phyloP scores from a whole-genome alignment of 1,140 invertebrate genomes.

The silkworm (Bombyx mori) region DNA sequence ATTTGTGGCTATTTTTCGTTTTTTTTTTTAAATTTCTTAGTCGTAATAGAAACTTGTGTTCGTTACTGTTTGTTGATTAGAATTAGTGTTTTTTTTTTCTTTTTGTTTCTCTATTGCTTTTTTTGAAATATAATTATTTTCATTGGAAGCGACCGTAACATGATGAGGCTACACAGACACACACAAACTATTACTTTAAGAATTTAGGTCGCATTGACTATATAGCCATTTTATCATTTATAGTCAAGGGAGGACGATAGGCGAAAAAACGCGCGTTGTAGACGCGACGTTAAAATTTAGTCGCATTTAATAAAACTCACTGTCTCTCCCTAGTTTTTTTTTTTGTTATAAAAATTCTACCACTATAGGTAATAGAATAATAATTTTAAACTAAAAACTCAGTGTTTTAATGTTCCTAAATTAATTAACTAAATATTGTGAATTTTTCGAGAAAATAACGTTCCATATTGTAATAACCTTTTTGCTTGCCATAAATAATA shows the following conservation, averaged over 20 bases:
- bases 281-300: no score
- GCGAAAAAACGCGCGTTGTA: no score
- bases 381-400: constrained; percentile 59
- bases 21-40: constrained; percentile 42
- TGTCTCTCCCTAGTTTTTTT: constrained; percentile 27
- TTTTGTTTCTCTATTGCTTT: no score
- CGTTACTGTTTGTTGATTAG: constrained; percentile 44
- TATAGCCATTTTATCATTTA: no score
- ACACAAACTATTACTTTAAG: no score
- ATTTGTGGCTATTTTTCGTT: constrained; percentile 54
- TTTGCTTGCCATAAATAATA: constrained; percentile 55
- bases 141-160: no score
- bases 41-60: constrained; percentile 56
- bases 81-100: constrained; percentile 19
- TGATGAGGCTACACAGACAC: no score
- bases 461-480: constrained; percentile 31
- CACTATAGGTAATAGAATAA: constrained; percentile 58
- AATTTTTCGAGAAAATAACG: constrained; percentile 34
- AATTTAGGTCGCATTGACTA: no score
- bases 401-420: constrained; percentile 70
- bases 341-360: constrained; percentile 29
- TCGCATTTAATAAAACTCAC: constrained; percentile 22
- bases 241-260: no score
- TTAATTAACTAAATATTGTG: constrained; percentile 44
- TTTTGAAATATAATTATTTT: no score